Base-by-base conservation (phyloP, 30 jellyfish, hydroid and myxozoan species). In the Clytia hemisphaerica region DNA sequence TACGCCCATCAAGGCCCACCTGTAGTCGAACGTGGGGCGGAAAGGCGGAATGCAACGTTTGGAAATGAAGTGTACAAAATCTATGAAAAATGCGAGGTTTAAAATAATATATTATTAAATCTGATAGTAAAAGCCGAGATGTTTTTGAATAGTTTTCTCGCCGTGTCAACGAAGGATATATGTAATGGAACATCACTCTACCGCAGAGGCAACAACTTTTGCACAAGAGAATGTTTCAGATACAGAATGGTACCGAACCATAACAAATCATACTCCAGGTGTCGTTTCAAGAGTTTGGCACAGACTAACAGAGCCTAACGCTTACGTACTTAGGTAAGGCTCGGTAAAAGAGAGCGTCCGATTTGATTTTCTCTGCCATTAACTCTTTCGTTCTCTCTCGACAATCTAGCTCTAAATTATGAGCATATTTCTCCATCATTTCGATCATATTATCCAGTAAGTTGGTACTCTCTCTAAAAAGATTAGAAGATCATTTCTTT, bases 21-120 rank as follows among this genome's bases (percentile, higher is more conserved):
- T 84, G 85, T 2, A 84, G 89, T 15, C 95, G 82, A 32, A 76
- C 93, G 38, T 84, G 92, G n/a, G 95, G 28, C 95, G 93, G 45
- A 84, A 84, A 4, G 95, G 95, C 3, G 95, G 95, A 45, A 76
- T 60, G 72, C 95, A 84, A 22, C 92, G 60, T 35, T 84, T 67
- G 54, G 77, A 93, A 14, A 84, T 84, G 65, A 84, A 84, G 49
- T 76, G 95, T 4, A 84, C 47, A 2, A 76, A 57, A 47, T 84
- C 95, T 84, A 70, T 15, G 10, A 47, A 24, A 46, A 61, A 2
- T 40, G 28, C 1, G 40, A 31, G n/a, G 73, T 16, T 44, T 29
- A 50, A 28, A 49, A 45, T n/a, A 30, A 15, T 40, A 6, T 36
- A 14, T 44, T 2, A 69, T 14, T 32, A 6, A 48, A 37, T 53